phyloP scores from a whole-genome alignment of 2,113 vertebrate species.

The Tragelaphus imberbis region DNA sequence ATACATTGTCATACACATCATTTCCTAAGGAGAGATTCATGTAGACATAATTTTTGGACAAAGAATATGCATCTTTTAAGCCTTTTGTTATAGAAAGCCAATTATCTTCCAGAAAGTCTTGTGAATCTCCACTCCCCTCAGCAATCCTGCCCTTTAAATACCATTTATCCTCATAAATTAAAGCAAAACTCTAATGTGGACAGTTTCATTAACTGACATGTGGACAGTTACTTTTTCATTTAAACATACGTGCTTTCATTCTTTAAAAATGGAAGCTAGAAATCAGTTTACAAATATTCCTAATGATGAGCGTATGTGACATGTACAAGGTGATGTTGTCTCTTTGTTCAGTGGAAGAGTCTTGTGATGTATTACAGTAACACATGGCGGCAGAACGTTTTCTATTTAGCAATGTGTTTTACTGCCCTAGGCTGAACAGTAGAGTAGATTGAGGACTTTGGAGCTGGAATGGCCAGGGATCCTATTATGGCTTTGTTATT shows the following conservation, averaged over 20 bases:
- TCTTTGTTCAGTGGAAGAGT: background rate
- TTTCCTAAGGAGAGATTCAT: background rate
- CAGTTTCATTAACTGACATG: background rate
- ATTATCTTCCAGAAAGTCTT: background rate
- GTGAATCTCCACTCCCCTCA: background rate
- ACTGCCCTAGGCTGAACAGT: background rate
- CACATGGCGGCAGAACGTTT: background rate
- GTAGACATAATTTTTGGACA: background rate
- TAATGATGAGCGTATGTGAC: background rate
- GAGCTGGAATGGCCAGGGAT: background rate
- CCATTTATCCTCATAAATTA: background rate
- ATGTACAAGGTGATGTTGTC: background rate
- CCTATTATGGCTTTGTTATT: background rate
- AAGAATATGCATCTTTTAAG: background rate
- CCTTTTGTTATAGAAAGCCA: background rate
- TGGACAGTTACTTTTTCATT: background rate
- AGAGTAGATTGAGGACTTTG: background rate
- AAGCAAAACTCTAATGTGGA: background rate
- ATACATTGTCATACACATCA: background rate
- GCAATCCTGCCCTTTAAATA: background rate
- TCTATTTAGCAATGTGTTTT: slow-evolving; percentile 34
- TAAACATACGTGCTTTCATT: background rate
- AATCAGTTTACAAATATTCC: background rate
- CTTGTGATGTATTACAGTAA: background rate
- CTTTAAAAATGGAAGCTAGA: slow-evolving; percentile 5